Evolutionary conservation across 2,888 invertebrate genomes (phyloP).

Genomic region (Coelinius sp.): DNA sequence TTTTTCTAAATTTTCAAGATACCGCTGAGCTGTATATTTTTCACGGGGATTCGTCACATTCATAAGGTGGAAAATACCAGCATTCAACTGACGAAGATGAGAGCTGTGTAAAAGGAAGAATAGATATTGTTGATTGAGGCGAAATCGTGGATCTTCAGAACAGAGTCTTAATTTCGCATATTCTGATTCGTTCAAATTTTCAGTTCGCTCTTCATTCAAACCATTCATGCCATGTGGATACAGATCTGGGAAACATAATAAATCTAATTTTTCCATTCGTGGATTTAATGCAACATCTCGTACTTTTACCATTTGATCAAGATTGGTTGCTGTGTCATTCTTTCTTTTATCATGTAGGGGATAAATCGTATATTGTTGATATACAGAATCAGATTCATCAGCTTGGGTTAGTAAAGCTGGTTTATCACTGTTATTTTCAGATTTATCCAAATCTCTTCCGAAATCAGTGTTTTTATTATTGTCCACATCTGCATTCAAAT

Average conservation of each 20-base stretch:
- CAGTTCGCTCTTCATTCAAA: neutral
- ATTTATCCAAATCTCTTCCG: slow-evolving; percentile 51
- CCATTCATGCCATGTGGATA: neutral
- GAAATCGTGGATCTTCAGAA: neutral
- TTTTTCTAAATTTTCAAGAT: neutral
- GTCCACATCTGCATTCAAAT: neutral
- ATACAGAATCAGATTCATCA: neutral
- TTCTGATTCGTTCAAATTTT: neutral
- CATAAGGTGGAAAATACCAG: neutral
- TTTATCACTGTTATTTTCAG: neutral
- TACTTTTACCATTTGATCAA: slow-evolving; percentile 45
- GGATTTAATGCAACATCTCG: neutral
- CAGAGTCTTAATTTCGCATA: neutral
- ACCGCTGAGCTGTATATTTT: neutral
- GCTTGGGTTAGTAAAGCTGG: neutral
- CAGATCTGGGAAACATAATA: neutral
- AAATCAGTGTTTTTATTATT: slow-evolving; percentile 53
- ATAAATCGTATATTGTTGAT: neutral
- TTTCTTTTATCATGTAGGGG: neutral
- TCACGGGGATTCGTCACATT: neutral
- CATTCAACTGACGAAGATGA: neutral
- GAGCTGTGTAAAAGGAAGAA: neutral
- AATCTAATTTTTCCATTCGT: too few relatives aligned
- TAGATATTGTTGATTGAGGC: neutral
- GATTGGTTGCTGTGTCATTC: slow-evolving; percentile 28